phyloP scores from a whole-genome alignment of 2,888 invertebrate genomes.

The Dione vanillae region DNA sequence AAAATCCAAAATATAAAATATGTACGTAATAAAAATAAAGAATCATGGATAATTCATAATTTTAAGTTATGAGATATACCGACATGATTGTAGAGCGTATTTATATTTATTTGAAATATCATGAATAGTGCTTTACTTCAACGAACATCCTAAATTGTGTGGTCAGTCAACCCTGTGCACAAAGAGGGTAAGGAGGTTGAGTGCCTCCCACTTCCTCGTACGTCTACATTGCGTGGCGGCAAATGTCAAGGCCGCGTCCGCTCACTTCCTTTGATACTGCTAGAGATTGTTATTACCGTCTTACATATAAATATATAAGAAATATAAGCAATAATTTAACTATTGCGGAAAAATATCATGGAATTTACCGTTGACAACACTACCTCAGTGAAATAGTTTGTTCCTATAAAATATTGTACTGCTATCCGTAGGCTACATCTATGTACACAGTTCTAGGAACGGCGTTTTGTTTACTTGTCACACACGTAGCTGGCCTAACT shows the following conservation, averaged over 20 bases:
- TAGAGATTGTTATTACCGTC: conserved; percentile 53
- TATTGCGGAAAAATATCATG: conserved; percentile 48
- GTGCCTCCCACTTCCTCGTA: conserved; percentile 68
- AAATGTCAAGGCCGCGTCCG: conserved; percentile 80
- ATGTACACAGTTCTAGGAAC: conserved; percentile 18
- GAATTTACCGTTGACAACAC: conserved; percentile 43
- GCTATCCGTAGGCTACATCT: conserved; percentile 1
- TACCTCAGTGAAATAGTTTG: conserved; percentile 20
- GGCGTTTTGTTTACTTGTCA: conserved; percentile 12
- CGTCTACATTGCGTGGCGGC: conserved; percentile 59
- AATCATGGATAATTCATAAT: too few species aligned
- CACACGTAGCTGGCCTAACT: neutral
- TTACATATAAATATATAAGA: conserved; percentile 44
- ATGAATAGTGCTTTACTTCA: conserved; percentile 4
- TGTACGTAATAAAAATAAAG: too few species aligned
- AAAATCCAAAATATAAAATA: neutral
- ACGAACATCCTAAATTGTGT: conserved; percentile 8
- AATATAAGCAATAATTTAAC: conserved; percentile 48
- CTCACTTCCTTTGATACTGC: conserved; percentile 73
- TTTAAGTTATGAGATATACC: neutral
- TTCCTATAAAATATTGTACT: conserved; percentile 30
- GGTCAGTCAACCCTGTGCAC: conserved; percentile 26
- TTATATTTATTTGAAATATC: neutral
- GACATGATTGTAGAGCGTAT: neutral
- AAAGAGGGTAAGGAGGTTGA: conserved; percentile 46